Percentiles rank a stretch among this genome's conserved stretches.
Conservation (phyloP, 2,797 vertebrate genomes). For the Melanotaenia pygmaea region DNA sequence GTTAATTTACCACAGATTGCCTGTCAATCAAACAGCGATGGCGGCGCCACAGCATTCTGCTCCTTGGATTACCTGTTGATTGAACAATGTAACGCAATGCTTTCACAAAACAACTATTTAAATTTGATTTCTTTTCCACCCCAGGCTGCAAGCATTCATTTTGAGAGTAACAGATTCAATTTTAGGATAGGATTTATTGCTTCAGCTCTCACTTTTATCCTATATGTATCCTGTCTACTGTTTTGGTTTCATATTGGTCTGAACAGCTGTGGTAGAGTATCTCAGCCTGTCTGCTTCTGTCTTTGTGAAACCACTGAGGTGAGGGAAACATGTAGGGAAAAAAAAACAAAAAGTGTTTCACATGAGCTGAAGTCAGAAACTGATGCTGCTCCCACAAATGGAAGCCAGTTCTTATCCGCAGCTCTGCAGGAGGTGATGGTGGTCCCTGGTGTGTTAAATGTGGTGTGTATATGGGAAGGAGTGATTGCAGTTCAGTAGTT, state of each 20-base stretch:
- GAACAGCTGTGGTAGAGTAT: constrained; percentile 5
- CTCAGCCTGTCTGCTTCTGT: constrained; percentile 12
- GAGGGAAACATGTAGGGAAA: constrained; percentile 27
- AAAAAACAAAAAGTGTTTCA: constrained; percentile 25
- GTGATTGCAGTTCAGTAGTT: constrained; percentile 15
- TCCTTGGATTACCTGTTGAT: background rate
- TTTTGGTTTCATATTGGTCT: constrained; percentile 1
- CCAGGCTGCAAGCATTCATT: background rate
- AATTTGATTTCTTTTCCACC: background rate
- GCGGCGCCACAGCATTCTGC: background rate
- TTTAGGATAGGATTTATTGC: background rate
- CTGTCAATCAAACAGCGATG: background rate
- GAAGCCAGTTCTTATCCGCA: constrained; percentile 69
- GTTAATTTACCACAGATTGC: background rate
- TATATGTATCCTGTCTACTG: background rate
- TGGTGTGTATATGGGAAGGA: background rate
- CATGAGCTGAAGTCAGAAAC: constrained; percentile 53
- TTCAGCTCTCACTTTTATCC: background rate
- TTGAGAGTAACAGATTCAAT: background rate
- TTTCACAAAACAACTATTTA: background rate
- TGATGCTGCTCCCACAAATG: constrained; percentile 49
- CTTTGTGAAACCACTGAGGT: constrained; percentile 32
- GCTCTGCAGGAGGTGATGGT: constrained; percentile 67
- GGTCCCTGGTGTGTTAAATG: constrained; percentile 28
- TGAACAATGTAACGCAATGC: background rate